phyloP scores from a whole-genome alignment of 2,113 vertebrate genomes.

The Balaeniceps rex region DNA sequence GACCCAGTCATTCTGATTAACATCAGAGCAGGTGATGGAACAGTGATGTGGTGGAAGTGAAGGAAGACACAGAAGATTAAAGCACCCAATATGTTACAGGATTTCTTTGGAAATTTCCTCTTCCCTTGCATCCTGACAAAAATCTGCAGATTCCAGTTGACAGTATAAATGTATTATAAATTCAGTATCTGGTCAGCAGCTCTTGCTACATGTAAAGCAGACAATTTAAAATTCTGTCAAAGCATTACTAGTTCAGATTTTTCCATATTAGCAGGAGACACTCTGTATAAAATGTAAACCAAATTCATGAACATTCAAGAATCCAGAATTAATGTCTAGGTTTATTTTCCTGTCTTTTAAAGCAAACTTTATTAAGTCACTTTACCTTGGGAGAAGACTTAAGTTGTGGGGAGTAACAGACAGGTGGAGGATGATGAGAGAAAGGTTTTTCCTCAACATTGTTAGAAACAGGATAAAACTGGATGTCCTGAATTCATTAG shows the following conservation, averaged over 20 bases:
- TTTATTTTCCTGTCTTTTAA: neutral
- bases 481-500: neutral
- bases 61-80: neutral
- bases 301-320: neutral
- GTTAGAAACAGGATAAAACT: neutral
- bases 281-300: neutral
- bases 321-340: neutral
- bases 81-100: neutral
- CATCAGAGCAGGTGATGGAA: neutral
- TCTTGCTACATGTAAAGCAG: neutral
- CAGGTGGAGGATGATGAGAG: neutral
- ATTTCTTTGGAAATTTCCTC: neutral
- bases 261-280: neutral
- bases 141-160: neutral
- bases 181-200: neutral
- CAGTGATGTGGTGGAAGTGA: neutral
- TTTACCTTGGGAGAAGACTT: neutral
- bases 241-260: neutral
- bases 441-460: neutral
- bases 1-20: constrained; percentile 28
- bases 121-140: neutral
- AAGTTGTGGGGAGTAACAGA: neutral
- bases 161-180: neutral
- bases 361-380: neutral
- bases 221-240: neutral